Conservation (phyloP, 1,140 invertebrate genomes). For the Leptestheria dahalacensis region DNA sequence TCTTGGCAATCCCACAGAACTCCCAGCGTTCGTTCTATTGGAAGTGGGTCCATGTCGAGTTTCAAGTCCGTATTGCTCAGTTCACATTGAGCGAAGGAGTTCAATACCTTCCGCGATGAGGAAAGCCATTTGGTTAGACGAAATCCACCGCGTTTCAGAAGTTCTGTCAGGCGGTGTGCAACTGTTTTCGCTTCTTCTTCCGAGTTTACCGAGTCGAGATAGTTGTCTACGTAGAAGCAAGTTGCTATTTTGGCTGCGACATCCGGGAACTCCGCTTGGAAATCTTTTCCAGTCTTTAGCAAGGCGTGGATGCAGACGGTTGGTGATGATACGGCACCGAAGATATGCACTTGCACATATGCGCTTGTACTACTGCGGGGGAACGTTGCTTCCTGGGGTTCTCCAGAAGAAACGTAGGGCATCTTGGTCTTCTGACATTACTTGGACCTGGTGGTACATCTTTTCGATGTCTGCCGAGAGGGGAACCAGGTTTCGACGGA, state of each 20-base stretch:
- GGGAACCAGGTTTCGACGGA: conserved; percentile 2
- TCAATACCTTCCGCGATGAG: not conserved
- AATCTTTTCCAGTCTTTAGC: conserved; percentile 1
- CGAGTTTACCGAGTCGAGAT: not conserved
- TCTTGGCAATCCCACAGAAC: not conserved
- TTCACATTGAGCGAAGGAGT: not conserved
- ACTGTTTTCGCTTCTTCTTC: conserved; percentile 3
- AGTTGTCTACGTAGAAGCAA: conserved; percentile 13
- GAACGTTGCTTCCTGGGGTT: not conserved
- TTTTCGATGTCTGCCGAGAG: conserved; percentile 11
- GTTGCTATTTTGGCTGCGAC: not conserved
- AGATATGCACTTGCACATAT: conserved; percentile 13
- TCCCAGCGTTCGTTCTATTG: conserved; percentile 18
- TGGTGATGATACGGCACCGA: conserved; percentile 14
- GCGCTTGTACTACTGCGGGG: not conserved
- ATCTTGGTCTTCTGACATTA: conserved; percentile 10
- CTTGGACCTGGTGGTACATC: conserved; percentile 13
- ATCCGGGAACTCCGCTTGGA: not conserved
- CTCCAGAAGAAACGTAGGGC: conserved; percentile 17
- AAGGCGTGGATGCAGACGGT: not conserved
- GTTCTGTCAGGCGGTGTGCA: not conserved
- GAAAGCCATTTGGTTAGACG: conserved; percentile 7
- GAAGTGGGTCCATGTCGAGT: conserved; percentile 21
- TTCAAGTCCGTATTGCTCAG: not conserved
- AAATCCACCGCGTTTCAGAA: conserved; percentile 11